Evolutionary conservation across 2,888 invertebrate genomes (phyloP).

Genomic region (Nasonovia ribisnigri): DNA sequence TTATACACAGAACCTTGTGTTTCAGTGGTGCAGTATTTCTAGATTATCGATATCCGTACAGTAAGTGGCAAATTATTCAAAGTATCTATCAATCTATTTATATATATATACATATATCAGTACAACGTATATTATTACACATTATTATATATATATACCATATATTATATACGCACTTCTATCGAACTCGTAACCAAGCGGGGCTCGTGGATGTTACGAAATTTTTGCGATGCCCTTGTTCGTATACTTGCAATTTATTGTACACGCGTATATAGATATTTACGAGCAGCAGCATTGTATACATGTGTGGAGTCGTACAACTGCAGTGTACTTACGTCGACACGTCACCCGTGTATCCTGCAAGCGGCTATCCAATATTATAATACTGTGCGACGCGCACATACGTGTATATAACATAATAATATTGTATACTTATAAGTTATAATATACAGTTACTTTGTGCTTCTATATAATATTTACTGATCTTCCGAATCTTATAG

Average conservation of each 20-base stretch:
- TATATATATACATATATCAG: not conserved
- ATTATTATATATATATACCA: not conserved
- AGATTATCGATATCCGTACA: not conserved
- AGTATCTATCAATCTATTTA: not conserved
- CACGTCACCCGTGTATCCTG: not conserved
- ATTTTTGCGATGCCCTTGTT: not conserved
- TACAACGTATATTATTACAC: not conserved
- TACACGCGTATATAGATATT: not conserved
- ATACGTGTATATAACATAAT: not conserved
- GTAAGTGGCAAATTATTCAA: not conserved
- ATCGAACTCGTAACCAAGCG: not conserved
- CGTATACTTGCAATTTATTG: not conserved
- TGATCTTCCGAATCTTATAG: too few species aligned
- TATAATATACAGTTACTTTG: too few species aligned
- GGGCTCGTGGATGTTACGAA: not conserved
- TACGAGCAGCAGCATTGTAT: not conserved
- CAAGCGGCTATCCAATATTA: not conserved
- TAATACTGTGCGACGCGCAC: not conserved
- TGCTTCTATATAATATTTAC: too few species aligned
- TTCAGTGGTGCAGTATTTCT: too few species aligned
- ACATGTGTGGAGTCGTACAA: not conserved
- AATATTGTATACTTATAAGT: not conserved
- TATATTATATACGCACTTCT: not conserved
- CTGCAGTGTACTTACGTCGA: not conserved
- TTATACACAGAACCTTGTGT: too few species aligned